A percentile compares a stretch with the other conserved stretches of the same genome.
Evolutionary conservation across 1,140 invertebrate genomes (phyloP).

Genomic region (Pseudomyrmex sp.): DNA sequence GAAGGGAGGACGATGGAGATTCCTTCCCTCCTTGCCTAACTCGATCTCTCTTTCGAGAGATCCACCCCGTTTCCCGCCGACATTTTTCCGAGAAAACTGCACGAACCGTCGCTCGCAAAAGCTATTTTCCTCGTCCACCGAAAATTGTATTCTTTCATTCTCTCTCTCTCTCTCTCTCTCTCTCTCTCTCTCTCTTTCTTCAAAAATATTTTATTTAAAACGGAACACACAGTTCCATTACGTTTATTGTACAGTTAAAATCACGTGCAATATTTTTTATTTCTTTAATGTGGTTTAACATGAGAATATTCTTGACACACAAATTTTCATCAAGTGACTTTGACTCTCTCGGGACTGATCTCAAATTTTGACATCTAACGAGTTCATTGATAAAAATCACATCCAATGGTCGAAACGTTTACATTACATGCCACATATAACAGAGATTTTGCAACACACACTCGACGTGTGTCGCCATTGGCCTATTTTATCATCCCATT

Average conservation of each 20-base stretch:
- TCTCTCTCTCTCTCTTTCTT: neutral
- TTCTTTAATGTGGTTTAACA: too few relatives aligned
- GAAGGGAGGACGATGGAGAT: constrained; percentile 57
- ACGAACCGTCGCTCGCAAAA: neutral
- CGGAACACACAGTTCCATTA: too few relatives aligned
- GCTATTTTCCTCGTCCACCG: constrained; percentile 18
- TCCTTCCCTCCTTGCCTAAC: neutral
- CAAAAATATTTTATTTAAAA: too few relatives aligned
- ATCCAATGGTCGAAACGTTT: too few relatives aligned
- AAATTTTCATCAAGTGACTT: too few relatives aligned
- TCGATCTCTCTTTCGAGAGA: constrained; percentile 53
- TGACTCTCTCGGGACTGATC: too few relatives aligned
- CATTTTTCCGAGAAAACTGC: constrained; percentile 45
- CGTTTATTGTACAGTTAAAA: neutral
- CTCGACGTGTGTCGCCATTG: neutral
- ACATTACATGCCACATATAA: too few relatives aligned
- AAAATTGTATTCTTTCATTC: constrained; percentile 30
- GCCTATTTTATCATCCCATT: neutral
- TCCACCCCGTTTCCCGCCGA: constrained; percentile 56
- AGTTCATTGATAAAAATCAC: too few relatives aligned
- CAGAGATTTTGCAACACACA: too few relatives aligned
- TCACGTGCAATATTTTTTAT: too few relatives aligned
- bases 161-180: neutral
- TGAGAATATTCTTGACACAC: too few relatives aligned
- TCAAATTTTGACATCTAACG: too few relatives aligned